A percentile compares a stretch with the other conserved stretches of the same genome.
phyloP scores from a whole-genome alignment of 1,140 invertebrate genomes.

The Drosophila repleta region DNA sequence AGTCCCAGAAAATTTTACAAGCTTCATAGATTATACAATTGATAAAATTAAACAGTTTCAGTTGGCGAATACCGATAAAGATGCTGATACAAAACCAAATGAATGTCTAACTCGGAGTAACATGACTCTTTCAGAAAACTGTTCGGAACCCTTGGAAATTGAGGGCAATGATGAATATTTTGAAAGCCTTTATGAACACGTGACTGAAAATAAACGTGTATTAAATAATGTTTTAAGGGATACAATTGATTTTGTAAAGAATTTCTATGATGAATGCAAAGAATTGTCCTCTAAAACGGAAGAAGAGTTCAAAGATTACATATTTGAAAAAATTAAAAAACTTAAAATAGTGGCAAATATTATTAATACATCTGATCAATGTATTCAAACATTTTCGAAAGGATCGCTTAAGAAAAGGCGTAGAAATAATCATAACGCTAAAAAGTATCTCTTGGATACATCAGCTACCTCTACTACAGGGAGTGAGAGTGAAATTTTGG shows the following conservation, averaged over 20 bases:
- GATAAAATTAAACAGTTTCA: slow-evolving; percentile 28
- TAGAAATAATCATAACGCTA: slow-evolving; percentile 46
- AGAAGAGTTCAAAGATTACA: slow-evolving; percentile 39
- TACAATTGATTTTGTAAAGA: slow-evolving; percentile 52
- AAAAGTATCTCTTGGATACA: slow-evolving; percentile 42
- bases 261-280: slow-evolving; percentile 60
- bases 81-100: neutral
- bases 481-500: neutral
- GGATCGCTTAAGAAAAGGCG: slow-evolving; percentile 14
- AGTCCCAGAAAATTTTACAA: slow-evolving; percentile 35
- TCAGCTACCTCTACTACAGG: slow-evolving; percentile 37
- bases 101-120: neutral
- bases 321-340: slow-evolving; percentile 46
- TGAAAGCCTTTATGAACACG: slow-evolving; percentile 42
- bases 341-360: slow-evolving; percentile 37
- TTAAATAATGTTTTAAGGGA: slow-evolving; percentile 21
- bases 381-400: slow-evolving; percentile 22
- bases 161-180: slow-evolving; percentile 55
- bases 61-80: neutral
- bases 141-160: slow-evolving; percentile 57
- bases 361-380: slow-evolving; percentile 2
- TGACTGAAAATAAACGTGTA: slow-evolving; percentile 14
- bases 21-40: slow-evolving; percentile 59
- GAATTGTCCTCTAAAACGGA: slow-evolving; percentile 33
- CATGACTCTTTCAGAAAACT: slow-evolving; percentile 28